These are phyloP conservation scores for Aquatica leii DNA, from an alignment of 2,888 invertebrate genomes.

Conservation along the genomic window DNA sequence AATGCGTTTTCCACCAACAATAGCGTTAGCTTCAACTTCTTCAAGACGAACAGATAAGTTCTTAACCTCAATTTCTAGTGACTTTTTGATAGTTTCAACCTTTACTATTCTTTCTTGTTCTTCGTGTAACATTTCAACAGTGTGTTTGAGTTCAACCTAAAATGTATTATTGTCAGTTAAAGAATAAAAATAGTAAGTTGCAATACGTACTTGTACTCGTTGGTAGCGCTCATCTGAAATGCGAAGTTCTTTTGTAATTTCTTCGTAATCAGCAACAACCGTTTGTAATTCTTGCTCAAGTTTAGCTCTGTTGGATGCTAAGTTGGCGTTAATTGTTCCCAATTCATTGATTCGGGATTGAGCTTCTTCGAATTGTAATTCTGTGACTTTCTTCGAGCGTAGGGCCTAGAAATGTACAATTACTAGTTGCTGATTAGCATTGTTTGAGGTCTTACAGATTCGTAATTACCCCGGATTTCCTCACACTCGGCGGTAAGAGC, in stretches of 20 bases:
- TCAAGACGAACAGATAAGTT: slow-evolving; percentile 91
- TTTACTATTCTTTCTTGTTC: slow-evolving; percentile 97
- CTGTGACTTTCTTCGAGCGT: slow-evolving; percentile 90
- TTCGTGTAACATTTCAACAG: slow-evolving; percentile 92
- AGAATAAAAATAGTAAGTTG: neutral
- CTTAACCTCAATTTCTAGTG: slow-evolving; percentile 96
- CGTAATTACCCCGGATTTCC: slow-evolving; percentile 92
- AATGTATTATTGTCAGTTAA: slow-evolving; percentile 11
- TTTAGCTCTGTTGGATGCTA: slow-evolving; percentile 93
- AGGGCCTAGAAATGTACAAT: slow-evolving; percentile 71
- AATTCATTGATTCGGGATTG: slow-evolving; percentile 92
- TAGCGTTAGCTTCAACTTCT: slow-evolving; percentile 96
- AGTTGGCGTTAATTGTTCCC: slow-evolving; percentile 93
- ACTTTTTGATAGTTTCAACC: slow-evolving; percentile 97
- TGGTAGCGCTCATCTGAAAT: slow-evolving; percentile 95
- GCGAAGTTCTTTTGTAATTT: slow-evolving; percentile 94
- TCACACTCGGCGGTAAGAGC: slow-evolving; percentile 94
- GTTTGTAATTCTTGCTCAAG: slow-evolving; percentile 92
- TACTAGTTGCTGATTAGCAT: slow-evolving; percentile 5
- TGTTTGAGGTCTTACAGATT: slow-evolving; percentile 66
- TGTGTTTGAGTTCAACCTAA: slow-evolving; percentile 90
- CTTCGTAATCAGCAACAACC: slow-evolving; percentile 96
- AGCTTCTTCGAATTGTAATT: slow-evolving; percentile 91
- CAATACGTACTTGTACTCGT: slow-evolving; percentile 73
- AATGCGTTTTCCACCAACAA: slow-evolving; percentile 95